Evolutionary conservation across 2,888 invertebrate species (phyloP), one percentile per base, ranked within the genome.

Genomic region (Dryobota labecula): DNA sequence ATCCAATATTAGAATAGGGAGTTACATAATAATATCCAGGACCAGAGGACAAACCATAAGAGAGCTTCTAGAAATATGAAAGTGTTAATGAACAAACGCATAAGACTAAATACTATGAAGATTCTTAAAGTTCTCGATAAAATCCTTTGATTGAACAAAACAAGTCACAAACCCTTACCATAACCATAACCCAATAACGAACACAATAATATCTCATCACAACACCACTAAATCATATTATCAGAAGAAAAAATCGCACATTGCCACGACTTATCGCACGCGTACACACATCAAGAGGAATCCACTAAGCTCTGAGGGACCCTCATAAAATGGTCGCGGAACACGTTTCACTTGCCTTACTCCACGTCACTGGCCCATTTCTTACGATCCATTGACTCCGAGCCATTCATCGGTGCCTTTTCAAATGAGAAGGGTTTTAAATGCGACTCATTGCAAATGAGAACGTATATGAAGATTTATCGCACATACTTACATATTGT

Each of bases 301-400:
- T 80, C 70, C 71, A 76, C 78, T 82, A 88, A 89, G 86, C 87
- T 87, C 87, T 84, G 76, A 84, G 87, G 80, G 92, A 81, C 89
- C 92, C 85, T 56, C 72, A 83, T 91, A 91, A 82, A 89, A 84
- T 92, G 91, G 93, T 87, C 83, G 84, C 70, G 69, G 84, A 91
- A 88, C 89, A 88, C 90, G 87, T 90, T 92, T 92, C 92, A 92
- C 93, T 92, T 92, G 92, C 91, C 90, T 88, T 89, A 85, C 89
- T 90, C 88, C 90, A 91, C 92, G 91, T 93, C 92, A 92, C 92
- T 93, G 92, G 93, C 94, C 94, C 92, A 95, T 94, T 94, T 94
- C 95, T 95, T 94, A 93, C 95, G 92, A 94, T 90, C 95, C 95
- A 95, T 95, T 95, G 95, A 94, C 94, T 95, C 88, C 82, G 85